Evolutionary conservation across 2,113 vertebrate species (phyloP).

Genomic region (Psittacula cyanocephala): DNA sequence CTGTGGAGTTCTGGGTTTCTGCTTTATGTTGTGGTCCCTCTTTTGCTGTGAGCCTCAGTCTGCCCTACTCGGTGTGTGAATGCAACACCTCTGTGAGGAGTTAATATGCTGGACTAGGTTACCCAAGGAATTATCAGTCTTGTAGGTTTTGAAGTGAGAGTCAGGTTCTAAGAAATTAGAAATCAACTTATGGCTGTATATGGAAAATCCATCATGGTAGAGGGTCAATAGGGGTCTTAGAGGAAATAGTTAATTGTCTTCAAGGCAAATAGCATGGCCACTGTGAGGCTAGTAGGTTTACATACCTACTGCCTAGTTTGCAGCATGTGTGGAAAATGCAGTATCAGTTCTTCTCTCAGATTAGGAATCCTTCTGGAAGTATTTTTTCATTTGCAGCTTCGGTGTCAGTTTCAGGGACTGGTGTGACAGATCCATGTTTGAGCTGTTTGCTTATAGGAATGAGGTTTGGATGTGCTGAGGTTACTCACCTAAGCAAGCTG

Average conservation of each 20-base stretch:
- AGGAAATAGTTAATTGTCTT: not conserved
- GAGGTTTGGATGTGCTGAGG: not conserved
- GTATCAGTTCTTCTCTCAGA: not conserved
- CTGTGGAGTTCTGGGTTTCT: not conserved
- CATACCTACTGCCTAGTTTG: not conserved
- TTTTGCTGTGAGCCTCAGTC: not conserved
- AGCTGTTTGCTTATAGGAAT: not conserved
- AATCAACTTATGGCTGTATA: not conserved
- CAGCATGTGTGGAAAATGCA: not conserved
- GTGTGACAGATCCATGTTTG: not conserved
- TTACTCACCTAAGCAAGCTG: not conserved
- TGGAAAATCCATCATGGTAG: not conserved
- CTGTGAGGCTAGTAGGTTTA: not conserved
- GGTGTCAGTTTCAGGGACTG: not conserved
- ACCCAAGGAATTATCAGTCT: not conserved
- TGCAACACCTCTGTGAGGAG: not conserved
- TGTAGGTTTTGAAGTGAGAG: not conserved
- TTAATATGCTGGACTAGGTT: not conserved
- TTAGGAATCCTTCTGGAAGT: not conserved
- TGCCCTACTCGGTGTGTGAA: accelerated
- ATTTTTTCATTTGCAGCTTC: not conserved
- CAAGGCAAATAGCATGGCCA: not conserved
- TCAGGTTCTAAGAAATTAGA: not conserved
- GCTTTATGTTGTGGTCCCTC: not conserved
- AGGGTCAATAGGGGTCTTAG: not conserved